Percentiles rank a stretch among this genome's conserved stretches.
Evolutionary conservation across 2,888 invertebrate genomes (phyloP).

Genomic region (Leistus spinibarbis): DNA sequence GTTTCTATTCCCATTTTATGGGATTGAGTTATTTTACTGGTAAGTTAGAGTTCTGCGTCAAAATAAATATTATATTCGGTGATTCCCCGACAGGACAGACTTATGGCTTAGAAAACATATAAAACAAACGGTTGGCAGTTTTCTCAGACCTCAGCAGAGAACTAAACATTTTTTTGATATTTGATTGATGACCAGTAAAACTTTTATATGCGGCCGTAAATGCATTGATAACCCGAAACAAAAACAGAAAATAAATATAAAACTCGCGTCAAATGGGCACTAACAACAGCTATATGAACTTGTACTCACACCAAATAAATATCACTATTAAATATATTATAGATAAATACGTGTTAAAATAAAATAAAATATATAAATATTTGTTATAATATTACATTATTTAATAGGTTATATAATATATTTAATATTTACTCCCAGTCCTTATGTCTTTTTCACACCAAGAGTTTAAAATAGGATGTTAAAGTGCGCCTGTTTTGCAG

Average conservation of each 20-base stretch:
- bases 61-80: neutral
- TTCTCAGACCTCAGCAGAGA: neutral
- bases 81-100: neutral
- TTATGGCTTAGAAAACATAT: neutral
- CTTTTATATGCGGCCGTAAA: neutral
- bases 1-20: neutral
- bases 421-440: too few relatives aligned
- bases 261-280: neutral
- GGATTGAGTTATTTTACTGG: neutral
- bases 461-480: too few relatives aligned
- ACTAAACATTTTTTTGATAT: neutral
- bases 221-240: neutral
- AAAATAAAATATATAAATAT: too few relatives aligned
- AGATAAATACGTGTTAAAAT: too few relatives aligned
- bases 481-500: too few relatives aligned
- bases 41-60: neutral
- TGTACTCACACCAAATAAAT: too few relatives aligned
- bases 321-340: too few relatives aligned
- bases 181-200: neutral
- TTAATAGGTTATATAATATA: too few relatives aligned
- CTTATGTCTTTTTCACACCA: too few relatives aligned
- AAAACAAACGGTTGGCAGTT: neutral
- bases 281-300: neutral
- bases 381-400: too few relatives aligned
- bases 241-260: neutral